Percentiles rank a stretch among this genome's conserved stretches.
Conservation (phyloP, 2,888 invertebrate species). For the Drosophila tanythrix region DNA sequence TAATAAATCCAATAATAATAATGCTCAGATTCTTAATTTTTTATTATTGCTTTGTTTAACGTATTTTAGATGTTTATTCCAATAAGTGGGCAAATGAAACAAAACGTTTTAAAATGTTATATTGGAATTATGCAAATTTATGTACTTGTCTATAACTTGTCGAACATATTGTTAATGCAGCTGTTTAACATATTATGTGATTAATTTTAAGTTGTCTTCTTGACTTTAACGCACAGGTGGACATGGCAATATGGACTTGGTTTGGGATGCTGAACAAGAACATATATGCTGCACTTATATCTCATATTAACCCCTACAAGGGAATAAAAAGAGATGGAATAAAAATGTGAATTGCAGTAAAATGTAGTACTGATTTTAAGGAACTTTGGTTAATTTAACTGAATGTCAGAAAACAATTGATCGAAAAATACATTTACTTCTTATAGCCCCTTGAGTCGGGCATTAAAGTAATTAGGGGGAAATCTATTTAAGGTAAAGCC, state of each 20-base stretch:
- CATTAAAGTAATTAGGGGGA: conserved; percentile 37
- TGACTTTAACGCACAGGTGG: background rate
- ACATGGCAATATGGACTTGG: background rate
- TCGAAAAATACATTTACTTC: background rate
- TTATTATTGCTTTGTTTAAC: background rate
- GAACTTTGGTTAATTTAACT: background rate
- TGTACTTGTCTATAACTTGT: background rate
- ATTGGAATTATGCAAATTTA: background rate
- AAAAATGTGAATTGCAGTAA: background rate
- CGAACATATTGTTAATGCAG: background rate
- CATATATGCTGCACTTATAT: background rate
- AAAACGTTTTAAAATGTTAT: background rate
- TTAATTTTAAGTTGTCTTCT: background rate
- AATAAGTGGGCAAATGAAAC: background rate
- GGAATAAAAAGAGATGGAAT: background rate
- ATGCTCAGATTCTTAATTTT: background rate
- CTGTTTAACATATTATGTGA: background rate
- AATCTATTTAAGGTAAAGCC: conserved; percentile 6
- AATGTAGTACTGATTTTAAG: background rate
- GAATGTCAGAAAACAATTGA: background rate
- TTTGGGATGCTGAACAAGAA: background rate
- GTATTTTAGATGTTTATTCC: background rate
- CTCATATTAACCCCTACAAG: background rate
- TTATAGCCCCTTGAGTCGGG: background rate
- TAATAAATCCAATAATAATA: background rate